These are phyloP conservation scores for Keiferia lycopersicella DNA, from an alignment of 2,888 invertebrate species.

Conservation along the genomic window DNA sequence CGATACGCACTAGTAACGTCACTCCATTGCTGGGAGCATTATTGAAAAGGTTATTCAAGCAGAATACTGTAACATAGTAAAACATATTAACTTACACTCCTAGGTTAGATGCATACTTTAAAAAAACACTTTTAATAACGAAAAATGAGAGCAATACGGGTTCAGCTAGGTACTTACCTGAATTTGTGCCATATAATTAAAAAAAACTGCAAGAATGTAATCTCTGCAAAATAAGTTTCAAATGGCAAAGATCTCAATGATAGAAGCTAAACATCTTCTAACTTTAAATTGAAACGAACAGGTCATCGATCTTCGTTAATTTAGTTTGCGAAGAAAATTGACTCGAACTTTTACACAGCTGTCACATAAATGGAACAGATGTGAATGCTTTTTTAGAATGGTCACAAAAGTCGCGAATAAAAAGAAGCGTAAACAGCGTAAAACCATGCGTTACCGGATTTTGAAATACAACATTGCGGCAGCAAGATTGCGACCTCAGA, in stretches of 20 bases:
- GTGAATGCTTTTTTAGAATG: too few species aligned
- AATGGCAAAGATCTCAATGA: conserved; percentile 9
- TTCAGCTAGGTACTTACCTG: too few species aligned
- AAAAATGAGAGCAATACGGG: too few species aligned
- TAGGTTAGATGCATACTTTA: too few species aligned
- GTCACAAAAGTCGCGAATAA: too few species aligned
- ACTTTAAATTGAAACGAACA: conserved; percentile 11
- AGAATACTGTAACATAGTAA: neutral
- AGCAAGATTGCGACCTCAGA: too few species aligned
- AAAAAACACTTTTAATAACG: too few species aligned
- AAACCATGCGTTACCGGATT: too few species aligned
- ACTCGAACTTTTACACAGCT: neutral
- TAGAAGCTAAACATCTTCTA: neutral
- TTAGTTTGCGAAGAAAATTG: conserved; percentile 1
- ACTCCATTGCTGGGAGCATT: neutral
- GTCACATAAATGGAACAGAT: neutral
- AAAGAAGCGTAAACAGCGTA: too few species aligned
- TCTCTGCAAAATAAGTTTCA: neutral
- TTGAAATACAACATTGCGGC: too few species aligned
- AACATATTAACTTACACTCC: neutral
- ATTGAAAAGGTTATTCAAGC: conserved; percentile 10
- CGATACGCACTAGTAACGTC: neutral
- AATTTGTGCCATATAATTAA: too few species aligned
- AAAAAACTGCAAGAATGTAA: too few species aligned
- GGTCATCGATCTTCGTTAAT: conserved; percentile 12